Conservation (phyloP, 1,140 invertebrate genomes). For the Oryctes rhinoceros region DNA sequence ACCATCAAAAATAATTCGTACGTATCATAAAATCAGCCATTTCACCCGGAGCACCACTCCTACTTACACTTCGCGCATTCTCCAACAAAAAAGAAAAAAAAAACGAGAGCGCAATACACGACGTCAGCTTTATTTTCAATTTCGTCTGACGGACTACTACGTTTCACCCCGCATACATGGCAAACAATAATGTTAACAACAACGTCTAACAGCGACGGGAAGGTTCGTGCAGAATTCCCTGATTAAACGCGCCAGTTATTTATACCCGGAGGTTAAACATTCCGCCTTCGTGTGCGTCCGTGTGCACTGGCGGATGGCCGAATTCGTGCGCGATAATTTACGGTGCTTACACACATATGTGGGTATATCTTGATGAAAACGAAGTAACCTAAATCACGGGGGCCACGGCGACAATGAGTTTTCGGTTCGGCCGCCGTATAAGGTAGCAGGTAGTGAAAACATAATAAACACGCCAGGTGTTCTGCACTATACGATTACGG, state of each 20-base stretch:
- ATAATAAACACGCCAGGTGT: constrained; percentile 10
- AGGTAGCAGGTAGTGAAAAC: constrained; percentile 9
- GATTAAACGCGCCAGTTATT: constrained; percentile 18
- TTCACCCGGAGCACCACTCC: too few relatives aligned
- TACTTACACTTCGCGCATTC: too few relatives aligned
- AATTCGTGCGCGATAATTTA: neutral
- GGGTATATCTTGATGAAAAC: constrained; percentile 11
- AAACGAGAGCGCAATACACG: neutral
- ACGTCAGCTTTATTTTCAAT: constrained; percentile 17
- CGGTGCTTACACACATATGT: neutral
- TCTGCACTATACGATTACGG: neutral
- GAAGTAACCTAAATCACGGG: constrained; percentile 16
- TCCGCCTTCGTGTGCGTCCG: constrained; percentile 8
- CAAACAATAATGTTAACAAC: constrained; percentile 16
- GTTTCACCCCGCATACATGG: neutral
- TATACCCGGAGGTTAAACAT: constrained; percentile 14
- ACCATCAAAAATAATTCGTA: too few relatives aligned
- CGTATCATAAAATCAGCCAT: too few relatives aligned
- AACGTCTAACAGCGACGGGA: neutral
- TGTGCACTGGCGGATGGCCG: neutral
- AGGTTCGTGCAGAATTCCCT: constrained; percentile 17
- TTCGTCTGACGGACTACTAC: neutral
- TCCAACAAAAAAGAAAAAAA: too few relatives aligned
- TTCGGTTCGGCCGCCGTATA: neutral
- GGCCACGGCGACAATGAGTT: constrained; percentile 12